Percentiles rank a stretch among this genome's conserved stretches.
phyloP scores from a whole-genome alignment of 2,888 invertebrate species.

The Arctia plantaginis region DNA sequence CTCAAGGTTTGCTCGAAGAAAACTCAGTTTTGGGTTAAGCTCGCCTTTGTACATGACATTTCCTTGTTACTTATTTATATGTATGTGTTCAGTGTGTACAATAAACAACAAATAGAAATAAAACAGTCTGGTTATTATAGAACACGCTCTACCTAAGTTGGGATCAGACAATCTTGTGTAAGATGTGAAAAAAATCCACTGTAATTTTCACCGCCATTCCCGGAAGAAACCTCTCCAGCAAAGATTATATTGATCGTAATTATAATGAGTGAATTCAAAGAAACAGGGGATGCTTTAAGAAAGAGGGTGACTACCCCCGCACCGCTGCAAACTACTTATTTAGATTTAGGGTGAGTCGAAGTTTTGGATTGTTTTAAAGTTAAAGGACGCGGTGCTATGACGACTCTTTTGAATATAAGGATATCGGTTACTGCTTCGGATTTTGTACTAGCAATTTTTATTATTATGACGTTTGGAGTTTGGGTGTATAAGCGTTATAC shows the following conservation, averaged over 20 bases:
- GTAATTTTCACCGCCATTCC: not conserved
- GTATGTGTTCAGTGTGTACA: too few relatives aligned
- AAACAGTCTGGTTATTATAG: too few relatives aligned
- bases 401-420: not conserved
- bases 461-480: not conserved
- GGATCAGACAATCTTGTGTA: too few relatives aligned
- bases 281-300: constrained; percentile 21
- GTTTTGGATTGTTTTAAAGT: constrained; percentile 24
- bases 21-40: too few relatives aligned
- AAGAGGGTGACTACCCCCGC: constrained; percentile 15
- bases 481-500: too few relatives aligned
- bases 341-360: constrained; percentile 17
- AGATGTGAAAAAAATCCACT: not conserved
- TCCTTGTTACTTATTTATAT: too few relatives aligned
- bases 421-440: not conserved
- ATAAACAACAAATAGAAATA: too few relatives aligned
- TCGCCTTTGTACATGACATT: too few relatives aligned
- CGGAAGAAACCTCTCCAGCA: constrained; percentile 3
- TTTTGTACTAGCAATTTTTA: not conserved
- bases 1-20: too few relatives aligned
- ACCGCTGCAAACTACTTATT: constrained; percentile 28
- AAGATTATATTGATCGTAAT: constrained; percentile 19
- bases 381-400: constrained; percentile 15
- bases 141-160: too few relatives aligned
- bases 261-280: constrained; percentile 26